These are phyloP conservation scores for Romanogobio albipinnatus DNA, from an alignment of 2,113 vertebrate species.

Conservation along the genomic window DNA sequence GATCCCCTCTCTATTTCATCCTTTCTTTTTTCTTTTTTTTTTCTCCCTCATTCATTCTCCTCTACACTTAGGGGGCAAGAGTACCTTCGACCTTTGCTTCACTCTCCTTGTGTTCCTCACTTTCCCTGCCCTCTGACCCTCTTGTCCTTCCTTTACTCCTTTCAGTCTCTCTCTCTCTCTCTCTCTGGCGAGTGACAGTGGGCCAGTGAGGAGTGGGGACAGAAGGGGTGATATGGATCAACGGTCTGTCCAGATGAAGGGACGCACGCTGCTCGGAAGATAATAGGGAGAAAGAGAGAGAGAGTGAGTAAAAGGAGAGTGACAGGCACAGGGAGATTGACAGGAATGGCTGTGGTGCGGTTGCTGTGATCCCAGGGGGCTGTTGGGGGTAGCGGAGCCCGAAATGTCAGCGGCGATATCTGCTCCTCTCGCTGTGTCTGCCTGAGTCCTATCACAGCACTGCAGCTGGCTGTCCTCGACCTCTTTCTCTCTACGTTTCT, in stretches of 20 bases:
- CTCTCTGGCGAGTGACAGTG: slow-evolving; percentile 34
- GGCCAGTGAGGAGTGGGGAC: slow-evolving; percentile 36
- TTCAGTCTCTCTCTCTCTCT: slow-evolving; percentile 20
- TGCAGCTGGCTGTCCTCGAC: slow-evolving; percentile 69
- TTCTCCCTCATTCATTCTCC: slow-evolving; percentile 23
- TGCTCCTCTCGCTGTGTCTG: slow-evolving; percentile 63
- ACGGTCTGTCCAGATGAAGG: slow-evolving; percentile 51
- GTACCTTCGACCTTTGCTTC: slow-evolving; percentile 38
- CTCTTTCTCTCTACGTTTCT: slow-evolving; percentile 16
- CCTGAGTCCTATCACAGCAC: slow-evolving; percentile 69
- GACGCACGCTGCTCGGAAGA: slow-evolving; percentile 38
- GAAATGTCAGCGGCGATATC: slow-evolving; percentile 85
- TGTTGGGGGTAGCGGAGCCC: slow-evolving; percentile 70
- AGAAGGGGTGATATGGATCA: slow-evolving; percentile 51
- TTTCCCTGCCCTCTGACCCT: neutral
- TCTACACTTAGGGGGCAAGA: slow-evolving; percentile 34
- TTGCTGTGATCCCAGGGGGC: slow-evolving; percentile 29
- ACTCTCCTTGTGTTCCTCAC: slow-evolving; percentile 2
- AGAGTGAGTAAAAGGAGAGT: slow-evolving; percentile 54
- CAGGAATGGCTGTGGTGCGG: slow-evolving; percentile 54
- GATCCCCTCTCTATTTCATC: slow-evolving; percentile 37
- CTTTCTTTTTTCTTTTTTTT: slow-evolving; percentile 2
- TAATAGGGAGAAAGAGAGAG: slow-evolving; percentile 50
- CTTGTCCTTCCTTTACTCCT: slow-evolving; percentile 28
- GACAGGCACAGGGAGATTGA: slow-evolving; percentile 67